Conservation (phyloP, 2,797 vertebrate genomes). For the Acridotheres tristis region DNA sequence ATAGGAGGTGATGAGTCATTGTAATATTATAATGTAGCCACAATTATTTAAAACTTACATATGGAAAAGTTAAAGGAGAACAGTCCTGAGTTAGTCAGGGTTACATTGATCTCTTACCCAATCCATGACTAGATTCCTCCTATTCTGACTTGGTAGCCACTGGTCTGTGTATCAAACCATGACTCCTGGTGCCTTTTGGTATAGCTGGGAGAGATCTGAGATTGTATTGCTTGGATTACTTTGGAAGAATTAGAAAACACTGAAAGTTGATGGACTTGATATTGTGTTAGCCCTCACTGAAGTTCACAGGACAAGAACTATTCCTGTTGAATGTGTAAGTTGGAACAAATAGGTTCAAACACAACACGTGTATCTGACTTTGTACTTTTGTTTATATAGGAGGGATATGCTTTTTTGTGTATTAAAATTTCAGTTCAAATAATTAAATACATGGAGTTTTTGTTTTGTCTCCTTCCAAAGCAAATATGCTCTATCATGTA, state of each 20-base stretch:
- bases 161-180: fast-evolving
- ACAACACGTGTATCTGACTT: background rate
- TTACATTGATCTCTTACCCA: background rate
- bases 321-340: background rate
- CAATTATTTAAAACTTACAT: background rate
- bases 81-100: background rate
- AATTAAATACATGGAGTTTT: background rate
- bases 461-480: background rate
- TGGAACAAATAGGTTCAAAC: background rate
- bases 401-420: background rate
- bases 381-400: background rate
- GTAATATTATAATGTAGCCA: background rate
- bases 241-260: background rate
- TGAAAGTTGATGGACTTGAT: background rate
- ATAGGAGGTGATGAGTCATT: background rate
- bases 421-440: background rate
- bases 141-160: background rate
- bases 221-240: background rate
- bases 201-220: background rate
- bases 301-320: background rate
- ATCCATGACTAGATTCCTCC: background rate
- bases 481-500: background rate
- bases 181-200: background rate
- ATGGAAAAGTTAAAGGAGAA: background rate
- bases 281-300: background rate